These are phyloP conservation scores for Eurytoma adleriae DNA, from an alignment of 2,888 invertebrate genomes.

Conservation along the genomic window DNA sequence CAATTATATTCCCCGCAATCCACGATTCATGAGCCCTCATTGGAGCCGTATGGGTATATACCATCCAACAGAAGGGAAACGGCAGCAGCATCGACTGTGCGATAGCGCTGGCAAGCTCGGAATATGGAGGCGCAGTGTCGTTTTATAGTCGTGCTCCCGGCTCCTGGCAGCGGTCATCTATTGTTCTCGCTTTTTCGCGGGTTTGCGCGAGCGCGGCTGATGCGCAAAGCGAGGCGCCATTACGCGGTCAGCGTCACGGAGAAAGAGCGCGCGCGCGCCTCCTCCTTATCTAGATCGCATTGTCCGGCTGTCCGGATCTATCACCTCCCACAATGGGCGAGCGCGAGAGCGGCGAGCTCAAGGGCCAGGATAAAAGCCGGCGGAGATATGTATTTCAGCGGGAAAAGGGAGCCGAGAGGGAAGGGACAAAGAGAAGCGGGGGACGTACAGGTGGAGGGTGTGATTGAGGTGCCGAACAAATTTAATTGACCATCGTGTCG, in stretches of 20 bases:
- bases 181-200: conserved; percentile 41
- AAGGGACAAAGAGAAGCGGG: conserved; percentile 36
- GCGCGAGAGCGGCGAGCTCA: conserved; percentile 45
- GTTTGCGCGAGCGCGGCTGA: background rate
- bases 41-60: no score
- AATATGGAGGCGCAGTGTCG: conserved; percentile 3
- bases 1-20: no score
- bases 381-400: conserved; percentile 46
- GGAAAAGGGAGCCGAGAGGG: background rate
- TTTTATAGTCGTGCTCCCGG: background rate
- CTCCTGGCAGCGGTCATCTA: conserved; percentile 30
- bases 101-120: background rate
- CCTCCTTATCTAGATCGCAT: conserved; percentile 64
- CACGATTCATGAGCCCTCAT: no score
- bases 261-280: background rate
- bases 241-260: conserved; percentile 15
- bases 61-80: no score
- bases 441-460: conserved; percentile 22
- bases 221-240: conserved; percentile 39
- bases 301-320: conserved; percentile 65
- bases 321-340: conserved; percentile 66
- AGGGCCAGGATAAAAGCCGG: conserved; percentile 6
- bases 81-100: no score
- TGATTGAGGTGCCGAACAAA: background rate
- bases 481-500: no score